phyloP scores from a whole-genome alignment of 2,888 invertebrate genomes.

The Aethes cnicana region DNA sequence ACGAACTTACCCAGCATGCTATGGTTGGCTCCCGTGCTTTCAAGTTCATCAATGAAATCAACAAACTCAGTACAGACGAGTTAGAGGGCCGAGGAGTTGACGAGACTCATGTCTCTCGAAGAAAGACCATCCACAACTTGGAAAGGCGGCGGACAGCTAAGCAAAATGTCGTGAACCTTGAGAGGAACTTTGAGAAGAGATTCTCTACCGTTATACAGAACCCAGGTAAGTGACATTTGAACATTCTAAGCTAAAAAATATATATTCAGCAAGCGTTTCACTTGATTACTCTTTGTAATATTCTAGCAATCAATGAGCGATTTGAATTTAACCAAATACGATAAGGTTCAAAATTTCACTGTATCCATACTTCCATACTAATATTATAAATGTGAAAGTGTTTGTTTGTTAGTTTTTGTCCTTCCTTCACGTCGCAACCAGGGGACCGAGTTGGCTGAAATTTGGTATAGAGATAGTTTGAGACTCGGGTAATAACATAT shows the following conservation, averaged over 20 bases:
- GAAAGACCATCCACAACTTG: slow-evolving; percentile 93
- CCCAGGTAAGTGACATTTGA: slow-evolving; percentile 54
- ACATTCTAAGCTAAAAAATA: not conserved
- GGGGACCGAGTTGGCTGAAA: no score
- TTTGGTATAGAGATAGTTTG: no score
- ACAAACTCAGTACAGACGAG: slow-evolving; percentile 91
- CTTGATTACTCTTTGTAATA: no score
- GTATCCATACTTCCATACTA: no score
- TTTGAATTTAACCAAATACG: no score
- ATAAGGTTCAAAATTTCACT: no score
- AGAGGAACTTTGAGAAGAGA: slow-evolving; percentile 95
- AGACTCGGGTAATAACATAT: no score
- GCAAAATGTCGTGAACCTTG: slow-evolving; percentile 92
- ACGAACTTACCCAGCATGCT: slow-evolving; percentile 91
- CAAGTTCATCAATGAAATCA: slow-evolving; percentile 93
- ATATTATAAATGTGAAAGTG: no score
- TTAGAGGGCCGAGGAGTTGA: slow-evolving; percentile 87
- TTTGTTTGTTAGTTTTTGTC: no score
- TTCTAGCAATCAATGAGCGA: no score
- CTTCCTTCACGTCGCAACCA: no score
- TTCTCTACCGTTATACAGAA: slow-evolving; percentile 89
- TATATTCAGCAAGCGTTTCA: no score
- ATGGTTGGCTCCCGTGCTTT: slow-evolving; percentile 93
- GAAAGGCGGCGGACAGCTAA: slow-evolving; percentile 92
- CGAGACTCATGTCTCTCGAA: slow-evolving; percentile 88